Conservation (phyloP, 2,888 invertebrate species). For the Bellardia bayeri region DNA sequence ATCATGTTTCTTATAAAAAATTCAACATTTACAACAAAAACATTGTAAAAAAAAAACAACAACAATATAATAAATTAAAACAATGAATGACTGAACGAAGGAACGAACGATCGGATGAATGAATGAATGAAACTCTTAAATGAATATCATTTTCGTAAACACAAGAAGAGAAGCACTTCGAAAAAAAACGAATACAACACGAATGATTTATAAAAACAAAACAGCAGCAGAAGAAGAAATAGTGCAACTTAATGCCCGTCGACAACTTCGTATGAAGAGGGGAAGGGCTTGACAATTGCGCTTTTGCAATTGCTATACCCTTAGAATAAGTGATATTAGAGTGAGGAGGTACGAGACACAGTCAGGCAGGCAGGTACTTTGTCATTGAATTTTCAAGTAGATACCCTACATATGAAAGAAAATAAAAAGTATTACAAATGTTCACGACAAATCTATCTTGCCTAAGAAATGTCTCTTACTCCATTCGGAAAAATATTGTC, state of each 20-base stretch:
- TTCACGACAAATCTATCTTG: no score
- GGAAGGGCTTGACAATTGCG: constrained; percentile 5
- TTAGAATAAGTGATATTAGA: not conserved
- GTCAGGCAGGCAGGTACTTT: not conserved
- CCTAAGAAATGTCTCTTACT: no score
- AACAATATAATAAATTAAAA: constrained; percentile 19
- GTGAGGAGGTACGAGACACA: not conserved
- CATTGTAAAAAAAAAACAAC: constrained; percentile 1
- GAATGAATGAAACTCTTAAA: constrained; percentile 41
- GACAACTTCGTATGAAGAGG: constrained; percentile 7
- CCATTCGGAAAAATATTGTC: no score
- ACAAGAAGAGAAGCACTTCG: not conserved
- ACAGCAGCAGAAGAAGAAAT: constrained; percentile 21
- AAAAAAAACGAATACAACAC: constrained; percentile 8
- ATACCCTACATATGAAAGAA: not conserved
- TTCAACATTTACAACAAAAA: constrained; percentile 66
- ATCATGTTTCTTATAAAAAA: constrained; percentile 81
- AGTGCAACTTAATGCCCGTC: constrained; percentile 16
- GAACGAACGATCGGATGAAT: constrained; percentile 33
- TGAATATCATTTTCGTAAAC: constrained; percentile 55
- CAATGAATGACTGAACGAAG: constrained; percentile 40
- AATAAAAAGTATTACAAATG: no score
- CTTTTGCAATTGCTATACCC: not conserved
- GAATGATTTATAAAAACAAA: not conserved
- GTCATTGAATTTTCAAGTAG: not conserved